Evolutionary conservation across 2,113 vertebrate genomes (phyloP), one percentile per base, ranked within the genome.

Genomic region (Lontra canadensis): DNA sequence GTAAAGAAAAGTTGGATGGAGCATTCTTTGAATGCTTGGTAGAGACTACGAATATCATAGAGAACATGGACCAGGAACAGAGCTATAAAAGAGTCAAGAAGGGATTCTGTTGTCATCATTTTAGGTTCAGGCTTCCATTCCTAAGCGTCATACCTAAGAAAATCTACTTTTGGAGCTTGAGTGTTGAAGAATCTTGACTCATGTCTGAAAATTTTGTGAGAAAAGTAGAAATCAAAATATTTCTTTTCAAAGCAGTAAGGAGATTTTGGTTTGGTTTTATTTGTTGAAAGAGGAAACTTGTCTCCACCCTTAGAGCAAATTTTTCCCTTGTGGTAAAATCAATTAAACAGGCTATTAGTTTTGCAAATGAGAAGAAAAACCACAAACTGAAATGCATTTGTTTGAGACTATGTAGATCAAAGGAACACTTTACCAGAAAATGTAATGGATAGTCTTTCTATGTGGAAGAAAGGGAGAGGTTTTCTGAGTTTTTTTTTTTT

Each of bases 311-410:
- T 83, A 12, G 6, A 84, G 39, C 9, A 52, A 92, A 86, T 36
- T 63, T 9, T 86, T 86, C 25, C 29, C 79, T n/a, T 80, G 13
- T 85, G 29, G 26, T 39, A 61, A 94, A 82, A 74, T 92, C 73
- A 86, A 44, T 42, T 82, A 73, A 94, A 78, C 7, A 81, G 74
- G 47, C 12, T 31, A 89, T 92, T 94, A 52, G 84, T 67, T 89
- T 49, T 95, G 44, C n/a, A 95, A 86, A 92, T 88, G 34, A 93
- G 74, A 96, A 44, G 44, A 55, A 83, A 78, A 39, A 36, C 18
- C n/a, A 59, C 65, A 82, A 71, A 71, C 34, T 34, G 57, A 31
- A 86, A 59, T 63, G 20, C 15, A 25, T 42, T 73, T 89, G 36
- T 91, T 44, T 82, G 23, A 71, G 52, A 42, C 29, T 23, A 15